phyloP scores from a whole-genome alignment of 2,113 vertebrate genomes.

The Anolis sagrei region DNA sequence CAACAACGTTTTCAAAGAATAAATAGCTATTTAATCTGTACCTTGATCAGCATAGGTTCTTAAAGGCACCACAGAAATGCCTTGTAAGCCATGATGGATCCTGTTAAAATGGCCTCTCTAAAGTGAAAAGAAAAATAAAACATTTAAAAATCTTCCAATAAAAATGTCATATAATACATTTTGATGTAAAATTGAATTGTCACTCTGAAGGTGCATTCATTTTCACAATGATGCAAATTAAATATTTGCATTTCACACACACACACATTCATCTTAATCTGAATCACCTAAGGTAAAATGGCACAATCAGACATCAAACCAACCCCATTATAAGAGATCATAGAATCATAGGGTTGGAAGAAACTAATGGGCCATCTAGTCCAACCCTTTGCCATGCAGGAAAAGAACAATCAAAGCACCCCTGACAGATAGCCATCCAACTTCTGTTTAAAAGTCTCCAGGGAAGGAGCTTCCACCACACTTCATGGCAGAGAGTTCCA shows the following conservation, averaged over 20 bases:
- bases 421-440: too few species aligned
- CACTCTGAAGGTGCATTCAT: background rate
- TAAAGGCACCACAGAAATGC: slow-evolving; percentile 77
- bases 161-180: background rate
- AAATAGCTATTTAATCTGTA: slow-evolving; percentile 64
- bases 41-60: slow-evolving; percentile 91
- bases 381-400: too few species aligned
- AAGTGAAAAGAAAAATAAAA: background rate
- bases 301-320: too few species aligned
- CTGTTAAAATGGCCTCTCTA: slow-evolving; percentile 83
- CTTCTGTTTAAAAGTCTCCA: too few species aligned
- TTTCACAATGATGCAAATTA: background rate
- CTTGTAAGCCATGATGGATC: slow-evolving; percentile 84
- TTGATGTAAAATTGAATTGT: background rate
- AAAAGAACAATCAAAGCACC: too few species aligned
- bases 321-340: too few species aligned
- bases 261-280: background rate
- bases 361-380: too few species aligned
- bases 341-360: too few species aligned
- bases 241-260: too few species aligned
- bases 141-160: background rate
- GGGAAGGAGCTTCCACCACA: too few species aligned
- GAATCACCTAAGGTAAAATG: background rate
- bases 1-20: fast-evolving
- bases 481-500: too few species aligned